Conservation (phyloP, 2,113 vertebrate genomes). For the Tetrax tetrax region DNA sequence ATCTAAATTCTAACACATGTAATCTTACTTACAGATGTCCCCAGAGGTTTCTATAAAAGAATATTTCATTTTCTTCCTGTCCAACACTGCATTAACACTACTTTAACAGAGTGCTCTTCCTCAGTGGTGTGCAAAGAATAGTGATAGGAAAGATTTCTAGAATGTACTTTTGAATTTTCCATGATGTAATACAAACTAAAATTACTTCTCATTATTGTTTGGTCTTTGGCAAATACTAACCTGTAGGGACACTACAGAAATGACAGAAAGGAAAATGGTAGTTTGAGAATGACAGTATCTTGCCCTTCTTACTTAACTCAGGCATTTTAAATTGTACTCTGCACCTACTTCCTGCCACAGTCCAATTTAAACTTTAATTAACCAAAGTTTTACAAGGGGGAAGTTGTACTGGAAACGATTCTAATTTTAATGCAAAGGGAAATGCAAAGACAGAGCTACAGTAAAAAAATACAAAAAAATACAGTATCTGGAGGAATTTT, state of each 20-base stretch:
- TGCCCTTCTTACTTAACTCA: not conserved
- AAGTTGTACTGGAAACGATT: not conserved
- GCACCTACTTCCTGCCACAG: not conserved
- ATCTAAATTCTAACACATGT: slow-evolving; percentile 12
- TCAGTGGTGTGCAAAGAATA: not conserved
- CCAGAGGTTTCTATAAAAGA: not conserved
- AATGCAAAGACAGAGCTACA: not conserved
- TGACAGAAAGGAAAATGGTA: not conserved
- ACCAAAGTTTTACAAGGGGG: not conserved
- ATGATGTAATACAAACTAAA: not conserved
- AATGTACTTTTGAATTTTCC: not conserved
- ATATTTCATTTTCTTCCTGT: not conserved
- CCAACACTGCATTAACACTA: not conserved
- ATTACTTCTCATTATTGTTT: not conserved
- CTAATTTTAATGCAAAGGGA: not conserved
- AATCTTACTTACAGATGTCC: slow-evolving; percentile 13
- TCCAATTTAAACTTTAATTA: not conserved
- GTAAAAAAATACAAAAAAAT: not conserved
- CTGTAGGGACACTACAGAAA: not conserved
- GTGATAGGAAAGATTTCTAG: not conserved
- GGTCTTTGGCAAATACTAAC: not conserved
- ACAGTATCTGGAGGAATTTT: not conserved
- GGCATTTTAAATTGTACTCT: not conserved
- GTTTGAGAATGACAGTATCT: not conserved
- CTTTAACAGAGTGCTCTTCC: not conserved